A percentile compares a stretch with the other conserved stretches of the same genome.
Evolutionary conservation across 2,797 vertebrate genomes (phyloP).

Genomic region (Artibeus jamaicensis): DNA sequence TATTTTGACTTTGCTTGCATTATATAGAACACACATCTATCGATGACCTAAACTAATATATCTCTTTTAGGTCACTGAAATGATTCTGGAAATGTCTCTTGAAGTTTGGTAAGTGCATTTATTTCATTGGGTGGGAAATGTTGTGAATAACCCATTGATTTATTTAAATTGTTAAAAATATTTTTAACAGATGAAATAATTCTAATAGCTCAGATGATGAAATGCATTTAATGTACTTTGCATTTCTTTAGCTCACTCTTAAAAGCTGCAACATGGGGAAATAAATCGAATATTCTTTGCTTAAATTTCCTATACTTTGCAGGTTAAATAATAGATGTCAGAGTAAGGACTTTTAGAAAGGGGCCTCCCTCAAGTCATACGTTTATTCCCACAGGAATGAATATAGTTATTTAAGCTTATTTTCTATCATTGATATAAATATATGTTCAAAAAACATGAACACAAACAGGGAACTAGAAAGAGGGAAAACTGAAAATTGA

Average conservation of each 20-base stretch:
- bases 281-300: background rate
- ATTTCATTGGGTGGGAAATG: background rate
- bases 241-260: background rate
- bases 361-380: background rate
- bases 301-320: background rate
- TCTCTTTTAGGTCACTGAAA: slow-evolving; percentile 91
- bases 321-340: background rate
- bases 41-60: slow-evolving; percentile 59
- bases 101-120: slow-evolving; percentile 94
- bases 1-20: background rate
- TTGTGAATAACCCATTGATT: background rate
- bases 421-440: background rate
- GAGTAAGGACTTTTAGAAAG: background rate
- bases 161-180: background rate
- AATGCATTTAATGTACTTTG: background rate
- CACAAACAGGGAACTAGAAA: background rate
- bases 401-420: background rate
- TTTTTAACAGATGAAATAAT: slow-evolving; percentile 15
- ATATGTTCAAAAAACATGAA: background rate
- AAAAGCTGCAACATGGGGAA: background rate
- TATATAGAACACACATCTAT: background rate
- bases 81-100: slow-evolving; percentile 91
- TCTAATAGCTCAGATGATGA: background rate
- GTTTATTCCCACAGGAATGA: background rate
- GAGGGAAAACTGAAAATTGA: background rate